Percentiles rank a stretch among this genome's conserved stretches.
Conservation (phyloP, 2,797 vertebrate genomes). For the Chelonia mydas region DNA sequence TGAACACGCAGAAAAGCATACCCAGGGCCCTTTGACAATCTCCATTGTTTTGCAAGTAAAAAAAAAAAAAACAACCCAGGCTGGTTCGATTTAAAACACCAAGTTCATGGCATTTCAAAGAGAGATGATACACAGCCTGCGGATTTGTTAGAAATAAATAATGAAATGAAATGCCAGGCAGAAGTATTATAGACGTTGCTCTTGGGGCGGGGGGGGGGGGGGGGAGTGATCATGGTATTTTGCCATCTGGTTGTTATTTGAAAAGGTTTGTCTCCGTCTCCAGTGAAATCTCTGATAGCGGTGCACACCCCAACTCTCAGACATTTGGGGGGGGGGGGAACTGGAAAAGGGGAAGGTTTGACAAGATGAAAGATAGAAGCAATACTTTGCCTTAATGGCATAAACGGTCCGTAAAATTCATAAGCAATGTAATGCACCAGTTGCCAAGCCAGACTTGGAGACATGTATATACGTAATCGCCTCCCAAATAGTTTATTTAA, state of each 20-base stretch:
- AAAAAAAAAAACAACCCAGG: constrained; percentile 46
- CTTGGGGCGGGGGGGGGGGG: neutral
- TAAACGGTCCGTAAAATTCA: constrained; percentile 37
- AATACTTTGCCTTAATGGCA: neutral
- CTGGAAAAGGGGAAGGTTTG: constrained; percentile 43
- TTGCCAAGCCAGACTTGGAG: constrained; percentile 36
- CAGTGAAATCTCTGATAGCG: constrained; percentile 56
- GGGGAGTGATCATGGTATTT: constrained; percentile 65
- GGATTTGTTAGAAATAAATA: constrained; percentile 61
- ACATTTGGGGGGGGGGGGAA: neutral
- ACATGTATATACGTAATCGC: no score
- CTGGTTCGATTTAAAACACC: constrained; percentile 79
- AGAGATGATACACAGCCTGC: constrained; percentile 62
- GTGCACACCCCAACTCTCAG: neutral
- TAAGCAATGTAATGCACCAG: constrained; percentile 34
- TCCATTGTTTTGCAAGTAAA: constrained; percentile 74
- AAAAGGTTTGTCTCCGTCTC: constrained; percentile 27
- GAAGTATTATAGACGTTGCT: constrained; percentile 29
- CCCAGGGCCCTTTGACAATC: constrained; percentile 77
- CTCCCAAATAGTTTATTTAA: constrained; percentile 57
- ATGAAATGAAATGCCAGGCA: constrained; percentile 56
- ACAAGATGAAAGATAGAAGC: neutral
- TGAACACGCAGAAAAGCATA: constrained; percentile 83
- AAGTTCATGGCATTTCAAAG: constrained; percentile 84
- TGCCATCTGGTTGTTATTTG: constrained; percentile 71